Evolutionary conservation across 2,113 vertebrate species (phyloP).

Genomic region (Cephalopholis sonnerati): DNA sequence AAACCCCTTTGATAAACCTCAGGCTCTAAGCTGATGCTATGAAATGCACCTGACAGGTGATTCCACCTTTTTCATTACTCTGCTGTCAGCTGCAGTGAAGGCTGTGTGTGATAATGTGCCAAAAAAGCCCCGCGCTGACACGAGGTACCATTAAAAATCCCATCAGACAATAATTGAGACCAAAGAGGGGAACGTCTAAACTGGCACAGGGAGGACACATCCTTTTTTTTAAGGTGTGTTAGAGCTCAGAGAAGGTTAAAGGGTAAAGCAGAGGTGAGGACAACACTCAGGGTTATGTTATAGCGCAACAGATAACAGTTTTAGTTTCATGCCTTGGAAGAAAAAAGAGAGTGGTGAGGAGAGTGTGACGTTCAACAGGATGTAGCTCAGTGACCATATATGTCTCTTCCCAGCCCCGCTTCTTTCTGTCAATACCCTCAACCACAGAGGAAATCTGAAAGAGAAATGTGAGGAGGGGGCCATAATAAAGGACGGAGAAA

Average conservation of each 20-base stretch:
- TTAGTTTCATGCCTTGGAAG: constrained; percentile 11
- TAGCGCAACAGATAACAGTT: constrained; percentile 25
- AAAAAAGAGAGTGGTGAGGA: neutral
- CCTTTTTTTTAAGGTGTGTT: constrained; percentile 38
- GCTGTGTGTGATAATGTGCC: constrained; percentile 58
- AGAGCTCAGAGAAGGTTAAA: constrained; percentile 35
- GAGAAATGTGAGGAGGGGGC: constrained; percentile 40
- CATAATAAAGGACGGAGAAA: constrained; percentile 38
- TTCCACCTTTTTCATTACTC: constrained; percentile 65
- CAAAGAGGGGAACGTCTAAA: constrained; percentile 57
- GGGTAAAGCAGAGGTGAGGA: constrained; percentile 33
- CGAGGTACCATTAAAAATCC: constrained; percentile 62
- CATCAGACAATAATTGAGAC: constrained; percentile 71
- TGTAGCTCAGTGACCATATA: constrained; percentile 37
- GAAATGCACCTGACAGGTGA: constrained; percentile 60
- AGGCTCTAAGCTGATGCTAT: constrained; percentile 42
- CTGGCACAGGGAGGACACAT: constrained; percentile 48
- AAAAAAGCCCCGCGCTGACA: constrained; percentile 48
- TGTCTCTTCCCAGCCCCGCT: constrained; percentile 23
- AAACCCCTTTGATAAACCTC: constrained; percentile 49
- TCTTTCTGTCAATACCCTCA: constrained; percentile 31
- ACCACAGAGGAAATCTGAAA: constrained; percentile 33
- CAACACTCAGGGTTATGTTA: constrained; percentile 18
- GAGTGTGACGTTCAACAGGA: constrained; percentile 38
- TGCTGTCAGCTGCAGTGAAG: constrained; percentile 59